These are phyloP conservation scores for Papilio demoleus DNA, from an alignment of 2,888 invertebrate genomes.

Conservation along the genomic window DNA sequence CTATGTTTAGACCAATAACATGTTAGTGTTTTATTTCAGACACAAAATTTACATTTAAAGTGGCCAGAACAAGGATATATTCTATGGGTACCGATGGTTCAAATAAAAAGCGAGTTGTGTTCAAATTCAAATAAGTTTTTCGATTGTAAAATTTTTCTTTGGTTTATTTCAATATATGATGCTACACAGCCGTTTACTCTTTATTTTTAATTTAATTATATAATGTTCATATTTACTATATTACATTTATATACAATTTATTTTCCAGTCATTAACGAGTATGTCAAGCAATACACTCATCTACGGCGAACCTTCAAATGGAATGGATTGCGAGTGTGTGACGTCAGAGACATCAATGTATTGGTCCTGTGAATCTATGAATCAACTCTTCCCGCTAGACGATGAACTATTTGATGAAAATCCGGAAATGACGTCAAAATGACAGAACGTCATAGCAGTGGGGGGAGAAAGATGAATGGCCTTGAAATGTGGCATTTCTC, in stretches of 20 bases:
- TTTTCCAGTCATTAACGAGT: neutral
- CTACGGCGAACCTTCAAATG: neutral
- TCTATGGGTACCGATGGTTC: no score
- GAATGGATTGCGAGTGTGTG: neutral
- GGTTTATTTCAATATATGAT: no score
- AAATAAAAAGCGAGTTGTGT: no score
- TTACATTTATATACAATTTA: neutral
- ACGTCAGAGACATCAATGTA: neutral
- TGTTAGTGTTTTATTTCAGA: neutral
- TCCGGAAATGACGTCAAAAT: neutral
- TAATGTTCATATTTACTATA: no score
- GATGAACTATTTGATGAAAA: neutral
- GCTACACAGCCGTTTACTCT: no score
- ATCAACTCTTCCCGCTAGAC: neutral
- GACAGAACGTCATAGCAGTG: neutral
- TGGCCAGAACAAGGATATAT: neutral
- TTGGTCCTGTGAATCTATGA: neutral
- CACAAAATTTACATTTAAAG: neutral
- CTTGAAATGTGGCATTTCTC: neutral
- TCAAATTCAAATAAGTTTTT: no score
- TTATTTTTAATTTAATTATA: no score
- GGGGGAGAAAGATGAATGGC: neutral
- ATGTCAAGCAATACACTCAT: neutral
- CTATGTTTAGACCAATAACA: no score
- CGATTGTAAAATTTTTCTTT: no score